A percentile compares a stretch with the other conserved stretches of the same genome.
These are phyloP conservation scores for Ictalurus punctatus DNA, from an alignment of 2,113 vertebrate species.

Conservation along the genomic window DNA sequence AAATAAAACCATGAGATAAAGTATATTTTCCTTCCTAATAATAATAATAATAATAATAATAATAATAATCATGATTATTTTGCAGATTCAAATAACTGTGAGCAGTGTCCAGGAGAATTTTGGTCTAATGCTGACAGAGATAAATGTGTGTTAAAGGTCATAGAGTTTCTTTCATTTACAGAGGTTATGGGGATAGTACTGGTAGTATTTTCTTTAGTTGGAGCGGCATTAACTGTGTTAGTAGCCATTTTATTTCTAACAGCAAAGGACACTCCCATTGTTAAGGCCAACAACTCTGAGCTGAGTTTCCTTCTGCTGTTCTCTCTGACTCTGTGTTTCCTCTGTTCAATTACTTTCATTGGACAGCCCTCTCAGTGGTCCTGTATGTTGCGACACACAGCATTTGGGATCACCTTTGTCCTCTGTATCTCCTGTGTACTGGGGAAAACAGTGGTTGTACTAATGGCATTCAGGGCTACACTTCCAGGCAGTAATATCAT, in stretches of 20 bases:
- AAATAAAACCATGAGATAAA: not conserved
- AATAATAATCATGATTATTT: conserved; percentile 51
- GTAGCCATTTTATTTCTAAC: not conserved
- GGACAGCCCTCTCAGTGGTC: no score
- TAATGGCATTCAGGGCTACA: no score
- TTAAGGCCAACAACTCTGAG: conserved; percentile 60
- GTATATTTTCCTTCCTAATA: not conserved
- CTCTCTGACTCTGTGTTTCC: no score
- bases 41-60: no score
- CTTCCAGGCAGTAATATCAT: no score
- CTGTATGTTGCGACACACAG: no score
- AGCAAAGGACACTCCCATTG: not conserved
- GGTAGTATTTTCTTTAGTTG: not conserved
- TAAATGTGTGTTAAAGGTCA: not conserved
- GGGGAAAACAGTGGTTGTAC: no score
- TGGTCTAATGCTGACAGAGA: conserved; percentile 54
- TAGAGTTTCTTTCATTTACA: not conserved
- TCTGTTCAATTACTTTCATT: no score
- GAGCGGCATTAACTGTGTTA: not conserved
- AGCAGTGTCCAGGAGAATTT: not conserved
- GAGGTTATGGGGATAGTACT: not conserved
- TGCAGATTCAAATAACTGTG: conserved; percentile 73
- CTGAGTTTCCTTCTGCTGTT: not conserved
- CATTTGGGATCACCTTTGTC: no score
- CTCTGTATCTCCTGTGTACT: no score